Conservation (phyloP, 53 echinoderm and acorn worm species). For the Temnopleurus reevesii region DNA sequence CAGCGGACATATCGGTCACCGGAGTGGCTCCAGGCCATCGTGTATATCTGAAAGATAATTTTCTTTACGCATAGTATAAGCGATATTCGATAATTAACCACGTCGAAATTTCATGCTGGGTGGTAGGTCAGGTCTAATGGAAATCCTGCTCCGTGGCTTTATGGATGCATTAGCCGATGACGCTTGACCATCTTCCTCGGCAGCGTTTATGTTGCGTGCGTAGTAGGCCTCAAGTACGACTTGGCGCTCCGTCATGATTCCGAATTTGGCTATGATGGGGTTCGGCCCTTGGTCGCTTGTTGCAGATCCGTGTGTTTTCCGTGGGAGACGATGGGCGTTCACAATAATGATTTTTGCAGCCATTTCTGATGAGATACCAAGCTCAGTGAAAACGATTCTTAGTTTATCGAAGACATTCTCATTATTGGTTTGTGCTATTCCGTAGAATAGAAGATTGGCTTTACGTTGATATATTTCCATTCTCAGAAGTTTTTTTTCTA, state of each 20-base stretch:
- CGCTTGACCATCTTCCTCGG: too few relatives aligned
- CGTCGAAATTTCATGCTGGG: neutral
- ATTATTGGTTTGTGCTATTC: too few relatives aligned
- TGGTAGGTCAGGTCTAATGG: neutral
- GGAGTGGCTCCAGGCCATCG: constrained; percentile 73
- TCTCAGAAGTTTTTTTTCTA: too few relatives aligned
- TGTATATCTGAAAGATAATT: neutral
- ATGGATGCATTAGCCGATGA: too few relatives aligned
- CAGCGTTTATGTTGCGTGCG: neutral
- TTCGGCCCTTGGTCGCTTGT: too few relatives aligned
- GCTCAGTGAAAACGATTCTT: constrained; percentile 4
- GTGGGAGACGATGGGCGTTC: neutral
- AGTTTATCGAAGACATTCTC: neutral
- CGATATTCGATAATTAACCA: neutral
- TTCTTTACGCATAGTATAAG: neutral
- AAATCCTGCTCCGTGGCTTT: neutral
- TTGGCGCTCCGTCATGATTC: neutral
- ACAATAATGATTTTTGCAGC: neutral
- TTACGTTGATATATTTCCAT: too few relatives aligned
- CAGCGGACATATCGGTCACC: constrained; percentile 65
- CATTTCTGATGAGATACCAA: neutral
- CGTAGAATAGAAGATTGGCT: rapidly evolving
- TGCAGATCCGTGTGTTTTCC: too few relatives aligned
- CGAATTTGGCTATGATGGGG: constrained; percentile 4
- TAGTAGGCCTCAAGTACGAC: neutral